These are phyloP conservation scores for Nasalis larvatus DNA, from an alignment of 2,113 vertebrate genomes.

Conservation along the genomic window DNA sequence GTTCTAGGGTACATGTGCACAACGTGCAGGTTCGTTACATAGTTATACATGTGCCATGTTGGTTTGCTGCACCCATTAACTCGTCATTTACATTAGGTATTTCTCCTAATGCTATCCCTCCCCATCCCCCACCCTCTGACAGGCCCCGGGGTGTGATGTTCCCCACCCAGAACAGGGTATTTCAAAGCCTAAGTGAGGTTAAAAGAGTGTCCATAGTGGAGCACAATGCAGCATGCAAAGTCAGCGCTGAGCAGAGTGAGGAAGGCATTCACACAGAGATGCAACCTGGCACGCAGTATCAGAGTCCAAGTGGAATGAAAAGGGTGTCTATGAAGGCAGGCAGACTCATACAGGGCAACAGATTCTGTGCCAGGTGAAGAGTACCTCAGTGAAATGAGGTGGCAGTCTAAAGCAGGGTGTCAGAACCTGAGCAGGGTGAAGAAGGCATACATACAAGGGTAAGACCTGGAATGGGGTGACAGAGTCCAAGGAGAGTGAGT, in stretches of 20 bases:
- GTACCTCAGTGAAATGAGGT: background rate
- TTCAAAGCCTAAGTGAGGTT: background rate
- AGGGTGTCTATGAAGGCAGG: background rate
- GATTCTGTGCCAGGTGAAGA: background rate
- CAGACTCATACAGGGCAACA: background rate
- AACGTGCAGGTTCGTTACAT: too few relatives aligned
- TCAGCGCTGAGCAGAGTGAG: background rate
- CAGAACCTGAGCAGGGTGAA: background rate
- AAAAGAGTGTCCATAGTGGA: background rate
- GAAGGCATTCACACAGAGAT: background rate
- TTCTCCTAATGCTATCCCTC: too few relatives aligned
- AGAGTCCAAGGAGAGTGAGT: background rate
- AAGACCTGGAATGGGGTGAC: background rate
- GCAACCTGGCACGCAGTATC: background rate
- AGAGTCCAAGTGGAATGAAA: background rate
- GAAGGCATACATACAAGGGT: background rate
- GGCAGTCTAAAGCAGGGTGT: background rate
- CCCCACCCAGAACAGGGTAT: too few relatives aligned
- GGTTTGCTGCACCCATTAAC: too few relatives aligned
- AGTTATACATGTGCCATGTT: too few relatives aligned
- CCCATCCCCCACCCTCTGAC: too few relatives aligned
- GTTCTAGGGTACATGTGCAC: too few relatives aligned
- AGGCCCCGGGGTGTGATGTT: too few relatives aligned
- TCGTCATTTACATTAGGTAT: too few relatives aligned
- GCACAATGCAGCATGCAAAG: background rate